Evolutionary conservation across 2,113 vertebrate genomes (phyloP).

Genomic region (Kryptolebias marmoratus): DNA sequence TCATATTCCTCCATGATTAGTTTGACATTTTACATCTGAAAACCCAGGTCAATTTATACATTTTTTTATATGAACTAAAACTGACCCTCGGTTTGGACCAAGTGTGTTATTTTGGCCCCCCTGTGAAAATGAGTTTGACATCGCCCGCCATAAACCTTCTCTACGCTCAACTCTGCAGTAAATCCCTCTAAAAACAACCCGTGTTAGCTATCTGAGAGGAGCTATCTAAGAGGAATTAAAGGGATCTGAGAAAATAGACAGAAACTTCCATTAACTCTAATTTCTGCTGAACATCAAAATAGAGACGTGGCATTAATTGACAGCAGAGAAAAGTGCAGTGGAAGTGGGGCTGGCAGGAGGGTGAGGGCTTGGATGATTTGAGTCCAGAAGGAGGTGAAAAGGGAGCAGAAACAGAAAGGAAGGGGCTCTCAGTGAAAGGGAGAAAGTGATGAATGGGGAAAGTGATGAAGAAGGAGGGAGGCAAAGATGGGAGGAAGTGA

Average conservation of each 20-base stretch:
- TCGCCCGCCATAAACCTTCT: constrained; percentile 5
- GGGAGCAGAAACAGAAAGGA: constrained; percentile 28
- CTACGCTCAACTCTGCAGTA: constrained; percentile 32
- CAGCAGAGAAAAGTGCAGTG: constrained; percentile 40
- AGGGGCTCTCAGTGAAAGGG: constrained; percentile 43
- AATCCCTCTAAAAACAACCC: constrained; percentile 42
- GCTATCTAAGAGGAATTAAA: constrained; percentile 37
- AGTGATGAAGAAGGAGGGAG: constrained; percentile 43
- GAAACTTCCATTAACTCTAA: constrained; percentile 21
- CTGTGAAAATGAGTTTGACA: no score
- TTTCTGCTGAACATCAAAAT: constrained; percentile 50
- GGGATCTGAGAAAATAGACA: constrained; percentile 32
- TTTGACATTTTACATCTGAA: no score
- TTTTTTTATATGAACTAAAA: no score
- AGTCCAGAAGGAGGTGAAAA: constrained; percentile 39
- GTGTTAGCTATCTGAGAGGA: background rate
- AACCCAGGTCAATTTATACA: no score
- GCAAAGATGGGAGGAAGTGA: constrained; percentile 49
- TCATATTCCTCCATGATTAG: no score
- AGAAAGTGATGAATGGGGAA: constrained; percentile 56
- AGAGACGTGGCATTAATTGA: constrained; percentile 47
- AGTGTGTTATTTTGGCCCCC: no score
- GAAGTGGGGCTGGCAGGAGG: background rate
- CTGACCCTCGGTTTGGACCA: no score
- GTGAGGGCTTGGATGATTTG: constrained; percentile 39